Percentiles rank a stretch among this genome's conserved stretches.
These are phyloP conservation scores for Parazoanthus swiftii DNA, from an alignment of 92 coral and sea anemone species.

Conservation along the genomic window DNA sequence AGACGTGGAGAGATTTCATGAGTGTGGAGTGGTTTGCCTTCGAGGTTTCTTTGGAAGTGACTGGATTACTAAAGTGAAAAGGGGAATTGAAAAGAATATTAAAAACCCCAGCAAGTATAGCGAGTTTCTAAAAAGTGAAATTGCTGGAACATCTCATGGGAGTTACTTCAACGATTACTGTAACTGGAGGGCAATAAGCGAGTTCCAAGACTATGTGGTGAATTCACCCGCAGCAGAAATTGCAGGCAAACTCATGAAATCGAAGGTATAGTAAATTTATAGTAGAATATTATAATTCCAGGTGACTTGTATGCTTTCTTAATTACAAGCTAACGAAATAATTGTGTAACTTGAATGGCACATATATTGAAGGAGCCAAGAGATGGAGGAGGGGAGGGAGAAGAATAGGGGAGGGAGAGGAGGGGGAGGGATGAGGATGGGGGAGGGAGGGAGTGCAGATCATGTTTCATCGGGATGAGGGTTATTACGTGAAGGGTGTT, in stretches of 20 bases:
- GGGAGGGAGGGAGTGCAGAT: too few species aligned
- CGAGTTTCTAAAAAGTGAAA: constrained; percentile 45
- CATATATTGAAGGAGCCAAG: too few species aligned
- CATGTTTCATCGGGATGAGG: too few species aligned
- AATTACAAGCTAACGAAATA: too few species aligned
- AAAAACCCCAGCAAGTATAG: constrained; percentile 65
- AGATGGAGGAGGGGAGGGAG: too few species aligned
- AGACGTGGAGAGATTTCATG: constrained; percentile 54
- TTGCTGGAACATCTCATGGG: not conserved
- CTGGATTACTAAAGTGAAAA: constrained; percentile 68
- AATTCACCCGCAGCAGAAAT: constrained; percentile 79
- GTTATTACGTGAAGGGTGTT: too few species aligned
- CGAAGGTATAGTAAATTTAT: constrained; percentile 50
- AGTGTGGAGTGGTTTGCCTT: constrained; percentile 77
- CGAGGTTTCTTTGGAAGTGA: constrained; percentile 70
- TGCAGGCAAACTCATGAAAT: constrained; percentile 68
- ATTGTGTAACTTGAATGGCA: too few species aligned
- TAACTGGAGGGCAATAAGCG: constrained; percentile 65
- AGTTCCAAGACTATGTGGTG: constrained; percentile 68
- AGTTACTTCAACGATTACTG: constrained; percentile 73
- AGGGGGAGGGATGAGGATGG: too few species aligned
- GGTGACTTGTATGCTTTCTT: not conserved
- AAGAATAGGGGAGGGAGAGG: too few species aligned
- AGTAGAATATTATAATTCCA: not conserved
- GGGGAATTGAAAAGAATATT: constrained; percentile 65